These are phyloP conservation scores for Zonotrichia albicollis DNA, from an alignment of 2,797 vertebrate genomes.

Conservation along the genomic window DNA sequence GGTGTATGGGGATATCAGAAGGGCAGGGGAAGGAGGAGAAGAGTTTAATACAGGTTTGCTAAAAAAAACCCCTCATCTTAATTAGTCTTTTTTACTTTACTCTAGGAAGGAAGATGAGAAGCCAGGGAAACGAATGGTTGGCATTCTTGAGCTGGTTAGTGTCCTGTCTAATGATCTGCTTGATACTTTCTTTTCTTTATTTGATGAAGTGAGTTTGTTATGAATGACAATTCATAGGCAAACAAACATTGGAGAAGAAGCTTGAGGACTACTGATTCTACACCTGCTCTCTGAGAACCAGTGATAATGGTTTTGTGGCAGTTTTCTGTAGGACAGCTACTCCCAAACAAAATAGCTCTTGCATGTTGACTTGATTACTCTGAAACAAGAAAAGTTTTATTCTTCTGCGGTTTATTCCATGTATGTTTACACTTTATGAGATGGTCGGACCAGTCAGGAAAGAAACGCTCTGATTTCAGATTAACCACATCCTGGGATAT, in stretches of 20 bases:
- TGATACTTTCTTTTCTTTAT: background rate
- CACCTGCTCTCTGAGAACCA: background rate
- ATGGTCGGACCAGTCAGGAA: background rate
- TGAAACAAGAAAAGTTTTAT: background rate
- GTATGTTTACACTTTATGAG: background rate
- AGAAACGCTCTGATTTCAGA: background rate
- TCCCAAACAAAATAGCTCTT: background rate
- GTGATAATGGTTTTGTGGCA: background rate
- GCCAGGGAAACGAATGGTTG: slow-evolving; percentile 49
- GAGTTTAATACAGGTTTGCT: background rate
- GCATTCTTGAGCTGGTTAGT: slow-evolving; percentile 76
- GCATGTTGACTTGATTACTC: background rate
- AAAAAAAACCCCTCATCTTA: background rate
- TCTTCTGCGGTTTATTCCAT: background rate
- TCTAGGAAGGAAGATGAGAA: slow-evolving; percentile 63
- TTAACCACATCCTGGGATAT: background rate
- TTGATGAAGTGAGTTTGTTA: background rate
- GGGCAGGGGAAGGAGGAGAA: background rate
- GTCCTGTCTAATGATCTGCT: background rate
- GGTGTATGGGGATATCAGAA: background rate
- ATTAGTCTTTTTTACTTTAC: background rate
- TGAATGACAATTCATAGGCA: background rate
- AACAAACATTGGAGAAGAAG: background rate
- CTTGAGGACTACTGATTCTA: background rate
- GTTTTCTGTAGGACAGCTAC: background rate